Evolutionary conservation across 2,888 invertebrate genomes (phyloP), one percentile per base, ranked within the genome.

Genomic region (Incurvaria masculella): DNA sequence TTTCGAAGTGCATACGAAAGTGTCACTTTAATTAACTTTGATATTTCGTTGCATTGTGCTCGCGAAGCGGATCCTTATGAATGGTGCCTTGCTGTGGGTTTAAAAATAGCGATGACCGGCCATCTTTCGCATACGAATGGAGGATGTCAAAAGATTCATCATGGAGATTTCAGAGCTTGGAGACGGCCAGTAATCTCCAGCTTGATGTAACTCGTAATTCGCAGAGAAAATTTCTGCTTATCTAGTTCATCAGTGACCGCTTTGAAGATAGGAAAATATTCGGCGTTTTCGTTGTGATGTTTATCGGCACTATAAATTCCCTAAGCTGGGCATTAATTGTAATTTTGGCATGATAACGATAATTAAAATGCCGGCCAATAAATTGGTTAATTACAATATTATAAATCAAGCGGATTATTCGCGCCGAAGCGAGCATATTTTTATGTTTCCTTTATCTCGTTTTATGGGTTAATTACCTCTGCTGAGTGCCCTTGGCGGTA

Each of bases 11-110:
- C 69, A 68, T 66, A 66, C 65, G 59, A 26, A 61, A 68, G 68
- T 72, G 72, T 74, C 73, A 72, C 58, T 68, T 71, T 71, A 74
- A 74, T 74, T 73, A 73, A 72, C 70, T 72, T 72, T 71, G 67
- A 70, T 66, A 64, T 70, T 33, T 65, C 63, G 61, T 59, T 61
- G 65, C 66, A 68, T 69, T 67, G 69, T 66, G 63, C 62, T 63
- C 62, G 66, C 64, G 66, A 67, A 33, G 33, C 11, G 33, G 33
- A 33, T 33, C 33, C 14, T 33, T 33, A 33, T 11, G 33, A 11
- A 33, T 33, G 33, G 23, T 23, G 14, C 33, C 14, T 4, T 14
- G 14, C 4, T 33, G 33, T 33, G 33, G 3, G 33, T 8, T 33
- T 33, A 33, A 33, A 33, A 33, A 33, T 33, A 33, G 33, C 33